Evolutionary conservation across 2,888 invertebrate genomes (phyloP).

Genomic region (Limulus polyphemus): DNA sequence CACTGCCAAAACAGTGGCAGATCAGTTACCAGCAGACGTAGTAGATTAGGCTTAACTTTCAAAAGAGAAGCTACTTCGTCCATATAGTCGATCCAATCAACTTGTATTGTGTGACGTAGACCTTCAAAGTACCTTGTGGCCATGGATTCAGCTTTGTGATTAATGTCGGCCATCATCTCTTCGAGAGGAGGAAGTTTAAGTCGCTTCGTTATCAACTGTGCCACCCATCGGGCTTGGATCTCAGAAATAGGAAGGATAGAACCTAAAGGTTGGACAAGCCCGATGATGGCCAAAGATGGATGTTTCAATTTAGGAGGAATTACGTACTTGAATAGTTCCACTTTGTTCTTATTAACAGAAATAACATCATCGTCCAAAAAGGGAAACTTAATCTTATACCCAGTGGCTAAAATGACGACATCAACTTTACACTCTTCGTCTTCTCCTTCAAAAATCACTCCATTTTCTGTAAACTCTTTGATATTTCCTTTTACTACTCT

Average conservation of each 20-base stretch:
- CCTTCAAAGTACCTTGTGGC: slow-evolving; percentile 20
- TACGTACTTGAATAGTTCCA: slow-evolving; percentile 36
- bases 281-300: slow-evolving; percentile 39
- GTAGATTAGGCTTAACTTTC: slow-evolving; percentile 36
- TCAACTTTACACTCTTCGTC: slow-evolving; percentile 14
- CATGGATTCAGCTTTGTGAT: slow-evolving; percentile 25
- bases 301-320: slow-evolving; percentile 34
- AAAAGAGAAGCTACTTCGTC: slow-evolving; percentile 38
- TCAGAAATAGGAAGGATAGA: slow-evolving; percentile 41
- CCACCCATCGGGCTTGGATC: slow-evolving; percentile 39
- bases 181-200: slow-evolving; percentile 31
- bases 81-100: slow-evolving; percentile 33
- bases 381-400: slow-evolving; percentile 22
- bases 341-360: slow-evolving; percentile 25
- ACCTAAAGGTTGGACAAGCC: slow-evolving; percentile 39
- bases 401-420: slow-evolving; percentile 24
- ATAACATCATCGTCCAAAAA: slow-evolving; percentile 18
- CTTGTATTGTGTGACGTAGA: slow-evolving; percentile 20
- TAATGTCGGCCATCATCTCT: slow-evolving; percentile 35
- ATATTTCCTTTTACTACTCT: slow-evolving; percentile 33
- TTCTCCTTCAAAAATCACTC: slow-evolving; percentile 21
- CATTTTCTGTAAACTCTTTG: slow-evolving; percentile 21
- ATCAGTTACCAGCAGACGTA: slow-evolving; percentile 31
- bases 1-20: slow-evolving; percentile 27
- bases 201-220: slow-evolving; percentile 32